A percentile compares a stretch with the other conserved stretches of the same genome.
Evolutionary conservation across 2,797 vertebrate species (phyloP).

Genomic region (Sylvilagus floridanus): DNA sequence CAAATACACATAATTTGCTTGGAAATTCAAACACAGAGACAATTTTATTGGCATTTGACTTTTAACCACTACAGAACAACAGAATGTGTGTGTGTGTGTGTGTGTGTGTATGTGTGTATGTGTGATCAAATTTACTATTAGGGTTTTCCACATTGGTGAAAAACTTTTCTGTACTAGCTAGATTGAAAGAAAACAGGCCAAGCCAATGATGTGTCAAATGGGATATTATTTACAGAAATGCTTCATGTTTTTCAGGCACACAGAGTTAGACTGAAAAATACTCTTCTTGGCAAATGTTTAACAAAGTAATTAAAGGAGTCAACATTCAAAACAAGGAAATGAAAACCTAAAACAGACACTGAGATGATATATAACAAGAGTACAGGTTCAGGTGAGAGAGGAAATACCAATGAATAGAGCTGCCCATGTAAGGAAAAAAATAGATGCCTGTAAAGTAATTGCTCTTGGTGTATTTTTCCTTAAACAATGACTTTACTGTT

Average conservation of each 20-base stretch:
- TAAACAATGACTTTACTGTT: conserved; percentile 36
- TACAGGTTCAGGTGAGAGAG: background rate
- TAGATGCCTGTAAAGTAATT: background rate
- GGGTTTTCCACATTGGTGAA: background rate
- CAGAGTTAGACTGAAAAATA: conserved; percentile 70
- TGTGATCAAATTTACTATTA: conserved; percentile 37
- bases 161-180: conserved; percentile 29
- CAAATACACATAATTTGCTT: conserved; percentile 17
- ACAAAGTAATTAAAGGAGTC: conserved; percentile 75
- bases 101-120: no score
- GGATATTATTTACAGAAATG: conserved; percentile 70
- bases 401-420: conserved; percentile 2
- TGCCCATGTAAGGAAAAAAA: background rate
- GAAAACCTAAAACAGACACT: conserved; percentile 67
- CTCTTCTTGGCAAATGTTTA: conserved; percentile 74
- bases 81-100: background rate
- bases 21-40: background rate
- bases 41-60: conserved; percentile 13
- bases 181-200: background rate
- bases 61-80: conserved; percentile 54
- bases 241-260: conserved; percentile 62
- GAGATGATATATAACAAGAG: conserved; percentile 63
- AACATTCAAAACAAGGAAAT: conserved; percentile 75
- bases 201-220: conserved; percentile 58
- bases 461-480: conserved; percentile 30